Evolutionary conservation across 2,113 vertebrate genomes (phyloP).

Genomic region (Anguilla rostrata): DNA sequence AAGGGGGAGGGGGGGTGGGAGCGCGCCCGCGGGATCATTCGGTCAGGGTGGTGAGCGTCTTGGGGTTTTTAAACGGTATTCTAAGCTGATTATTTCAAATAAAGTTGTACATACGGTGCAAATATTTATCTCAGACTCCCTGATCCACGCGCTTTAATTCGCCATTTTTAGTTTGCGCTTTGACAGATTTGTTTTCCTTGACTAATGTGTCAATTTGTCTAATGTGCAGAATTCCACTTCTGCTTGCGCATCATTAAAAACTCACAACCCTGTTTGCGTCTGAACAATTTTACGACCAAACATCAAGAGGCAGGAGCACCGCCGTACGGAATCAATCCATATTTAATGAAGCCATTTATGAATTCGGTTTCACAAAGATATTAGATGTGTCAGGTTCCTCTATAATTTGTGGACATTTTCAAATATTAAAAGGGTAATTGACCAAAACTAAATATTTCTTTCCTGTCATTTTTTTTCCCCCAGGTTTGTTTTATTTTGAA

Average conservation of each 20-base stretch:
- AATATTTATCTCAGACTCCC: neutral
- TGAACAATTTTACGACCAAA: neutral
- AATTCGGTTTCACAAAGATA: neutral
- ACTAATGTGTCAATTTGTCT: neutral
- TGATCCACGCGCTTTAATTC: neutral
- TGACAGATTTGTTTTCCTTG: neutral
- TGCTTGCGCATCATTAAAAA: neutral
- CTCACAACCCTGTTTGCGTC: neutral
- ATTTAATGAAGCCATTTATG: neutral
- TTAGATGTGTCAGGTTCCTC: neutral
- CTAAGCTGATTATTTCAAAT: slow-evolving; percentile 21
- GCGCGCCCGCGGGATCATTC: neutral
- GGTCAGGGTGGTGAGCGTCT: neutral
- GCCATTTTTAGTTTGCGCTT: neutral
- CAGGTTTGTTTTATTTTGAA: neutral
- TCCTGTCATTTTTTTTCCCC: neutral
- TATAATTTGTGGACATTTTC: neutral
- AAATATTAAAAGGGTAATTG: neutral
- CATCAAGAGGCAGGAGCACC: neutral
- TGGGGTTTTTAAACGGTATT: slow-evolving; percentile 16
- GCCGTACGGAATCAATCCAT: neutral
- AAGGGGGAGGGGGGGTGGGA: neutral
- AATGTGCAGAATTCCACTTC: neutral
- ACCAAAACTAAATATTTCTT: neutral
- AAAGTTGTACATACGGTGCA: slow-evolving; percentile 7